Conservation (phyloP, 1,140 invertebrate species). For the Trichomalopsis sarcophagae region DNA sequence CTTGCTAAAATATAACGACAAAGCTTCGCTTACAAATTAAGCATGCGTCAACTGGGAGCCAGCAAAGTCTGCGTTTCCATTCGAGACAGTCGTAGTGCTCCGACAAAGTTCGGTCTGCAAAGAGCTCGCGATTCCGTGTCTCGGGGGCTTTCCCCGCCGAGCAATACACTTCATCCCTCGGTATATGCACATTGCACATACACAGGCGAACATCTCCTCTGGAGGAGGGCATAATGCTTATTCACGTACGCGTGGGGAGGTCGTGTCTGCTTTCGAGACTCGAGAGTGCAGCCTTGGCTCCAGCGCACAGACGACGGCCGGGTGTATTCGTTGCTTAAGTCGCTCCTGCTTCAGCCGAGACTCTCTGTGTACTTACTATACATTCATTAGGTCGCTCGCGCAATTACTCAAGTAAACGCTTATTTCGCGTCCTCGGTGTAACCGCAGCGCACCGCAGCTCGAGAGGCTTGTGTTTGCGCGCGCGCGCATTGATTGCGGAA, state of each 20-base stretch:
- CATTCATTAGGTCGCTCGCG: constrained; percentile 42
- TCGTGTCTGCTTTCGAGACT: neutral
- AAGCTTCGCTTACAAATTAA: too few species aligned
- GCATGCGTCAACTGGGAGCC: neutral
- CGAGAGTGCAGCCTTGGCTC: neutral
- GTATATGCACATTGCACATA: constrained; percentile 7
- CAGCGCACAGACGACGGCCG: neutral
- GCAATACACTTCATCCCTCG: constrained; percentile 10
- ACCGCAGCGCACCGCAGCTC: too few species aligned
- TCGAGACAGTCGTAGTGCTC: constrained; percentile 27
- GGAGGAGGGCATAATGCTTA: constrained; percentile 19
- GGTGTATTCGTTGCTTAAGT: constrained; percentile 22
- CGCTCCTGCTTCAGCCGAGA: neutral
- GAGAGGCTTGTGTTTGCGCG: too few species aligned
- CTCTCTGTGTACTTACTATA: constrained; percentile 24
- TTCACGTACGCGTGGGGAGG: constrained; percentile 9
- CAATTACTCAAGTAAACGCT: constrained; percentile 40
- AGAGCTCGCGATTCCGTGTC: constrained; percentile 49
- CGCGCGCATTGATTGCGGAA: neutral
- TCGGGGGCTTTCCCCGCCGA: constrained; percentile 28
- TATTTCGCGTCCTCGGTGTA: constrained; percentile 30
- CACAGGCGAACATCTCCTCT: neutral
- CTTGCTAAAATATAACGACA: too few species aligned
- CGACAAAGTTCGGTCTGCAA: constrained; percentile 46
- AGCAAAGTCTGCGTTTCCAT: constrained; percentile 17